Evolutionary conservation across 1,140 invertebrate genomes (phyloP), one percentile per base, ranked within the genome.

Genomic region (Coelopa frigida): DNA sequence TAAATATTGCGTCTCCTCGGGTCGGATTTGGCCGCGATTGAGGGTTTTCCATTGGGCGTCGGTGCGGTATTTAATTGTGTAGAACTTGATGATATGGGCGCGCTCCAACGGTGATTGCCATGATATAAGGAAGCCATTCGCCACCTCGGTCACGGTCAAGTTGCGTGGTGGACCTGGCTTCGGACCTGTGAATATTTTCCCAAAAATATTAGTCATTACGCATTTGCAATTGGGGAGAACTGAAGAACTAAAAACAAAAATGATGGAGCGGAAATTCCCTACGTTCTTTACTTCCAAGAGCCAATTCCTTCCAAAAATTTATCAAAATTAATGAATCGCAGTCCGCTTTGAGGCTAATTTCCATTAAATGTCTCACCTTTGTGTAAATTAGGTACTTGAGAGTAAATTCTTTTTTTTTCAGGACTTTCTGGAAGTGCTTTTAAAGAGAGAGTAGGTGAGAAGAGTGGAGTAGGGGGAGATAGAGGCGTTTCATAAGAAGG

Each of bases 61-160:
- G 17, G 85, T 88, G 61, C 84, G 82, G 74, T 89, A 93, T 70
- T 93, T 89, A 67, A 94, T 89, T 35, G 85, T 86, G 70, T 94
- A 95, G 74, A 90, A 89, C 66, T 89, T 85, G 50, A 94, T 82
- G 17, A 89, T 75, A 54, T 86, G 78, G 17, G 80, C 78, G 51
- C 80, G 78, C 61, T 90, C 85, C 35, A 81, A 51, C n/a, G 91
- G 90, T 44, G 82, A 78, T 66, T 85, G 80, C 91, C 90, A 95
- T 51, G 83, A 82, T 57, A 94, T 88, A 26, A 92, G 77, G 68
- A 89, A 89, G 39, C 89, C 89, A 68, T 90, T 88, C 58, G 80
- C 80, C 42, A 88, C 79, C 72, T 90, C 87, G 14, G 83, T 84
- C 20, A 94, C 85, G 29, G 89, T 89, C 37, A 95, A 74, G 72